Conservation (phyloP, 2,797 vertebrate genomes). For the Ispidina lecontei region DNA sequence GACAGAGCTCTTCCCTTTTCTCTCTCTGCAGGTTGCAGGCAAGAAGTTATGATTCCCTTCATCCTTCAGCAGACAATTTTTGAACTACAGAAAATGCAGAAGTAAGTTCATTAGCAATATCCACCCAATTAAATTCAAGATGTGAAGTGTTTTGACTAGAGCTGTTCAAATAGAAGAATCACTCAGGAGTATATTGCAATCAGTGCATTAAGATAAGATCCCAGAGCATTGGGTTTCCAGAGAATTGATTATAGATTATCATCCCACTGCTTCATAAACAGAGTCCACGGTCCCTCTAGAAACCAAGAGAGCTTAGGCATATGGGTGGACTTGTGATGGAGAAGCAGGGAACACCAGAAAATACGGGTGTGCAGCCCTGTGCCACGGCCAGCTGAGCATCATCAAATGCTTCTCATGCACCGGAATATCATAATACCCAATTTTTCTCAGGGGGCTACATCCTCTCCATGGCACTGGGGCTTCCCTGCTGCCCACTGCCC, state of each 20-base stretch:
- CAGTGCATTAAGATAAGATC: slow-evolving; percentile 28
- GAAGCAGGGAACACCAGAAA: background rate
- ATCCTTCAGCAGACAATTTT: background rate
- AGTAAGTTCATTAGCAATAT: slow-evolving; percentile 7
- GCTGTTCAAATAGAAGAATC: slow-evolving; percentile 7
- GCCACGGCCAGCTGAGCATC: background rate
- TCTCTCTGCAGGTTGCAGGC: background rate
- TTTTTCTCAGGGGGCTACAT: background rate
- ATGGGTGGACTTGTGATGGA: fast-evolving
- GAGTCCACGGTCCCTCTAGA: background rate
- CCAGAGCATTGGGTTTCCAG: background rate
- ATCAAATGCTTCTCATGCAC: background rate
- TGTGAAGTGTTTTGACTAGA: slow-evolving; percentile 13
- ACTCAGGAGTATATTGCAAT: background rate
- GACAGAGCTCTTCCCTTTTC: background rate
- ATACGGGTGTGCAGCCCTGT: fast-evolving
- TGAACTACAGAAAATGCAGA: background rate
- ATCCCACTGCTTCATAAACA: background rate
- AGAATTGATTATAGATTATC: slow-evolving; percentile 45
- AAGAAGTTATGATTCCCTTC: background rate
- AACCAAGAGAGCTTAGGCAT: background rate
- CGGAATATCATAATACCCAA: background rate
- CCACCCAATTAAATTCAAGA: slow-evolving; percentile 15
- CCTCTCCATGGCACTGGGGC: fast-evolving
- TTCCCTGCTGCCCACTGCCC: background rate